Base-by-base conservation (phyloP, 1,140 invertebrate genomes). In the Trypoxylus dichotomus region DNA sequence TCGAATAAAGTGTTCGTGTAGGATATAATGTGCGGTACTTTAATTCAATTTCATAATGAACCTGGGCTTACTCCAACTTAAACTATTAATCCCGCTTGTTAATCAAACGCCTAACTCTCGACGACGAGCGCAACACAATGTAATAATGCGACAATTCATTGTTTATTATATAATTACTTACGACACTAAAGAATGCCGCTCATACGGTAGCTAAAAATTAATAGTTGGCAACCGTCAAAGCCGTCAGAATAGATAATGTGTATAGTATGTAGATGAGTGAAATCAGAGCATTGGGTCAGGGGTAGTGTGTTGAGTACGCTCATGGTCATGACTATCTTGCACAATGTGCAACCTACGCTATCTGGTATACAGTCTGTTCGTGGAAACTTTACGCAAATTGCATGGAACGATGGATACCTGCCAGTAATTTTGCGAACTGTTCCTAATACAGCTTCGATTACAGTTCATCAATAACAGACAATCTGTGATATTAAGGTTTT, bases 231-330 rank as follows among this genome's bases (percentile, higher is more conserved):
- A 29, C 24, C 60, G 8, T 68, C 60, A 68, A n/a, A 54, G 47
- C 47, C 15, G 60, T 68, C 72, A 74, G 72, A 74, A 74, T 74
- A 74, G 72, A 74, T 74, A 74, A 74, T 74, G 43, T 42, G 8
- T 54, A 24, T 54, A 54, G 47, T 54, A 75, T 75, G 42, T 75
- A 74, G 79, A 74, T 76, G 79, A 79, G 79, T 75, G 79, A 79
- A 79, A 78, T 79, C 79, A 78, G 79, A 79, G 79, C 79, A 79
- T 78, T 79, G 77, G 79, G 79, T 79, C 79, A 79, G 79, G 79
- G 79, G 79, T 79, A 79, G 79, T 54, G 43, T 75, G 72, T 74
- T 74, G 72, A 74, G 72, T 41, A 74, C 19, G 77, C 77, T 79
- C 79, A 79, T 79, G 79, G 79, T 79, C 79, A 79, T 79, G 79